Base-by-base conservation (phyloP, 2,888 invertebrate genomes). In the Cyaniris semiargus region DNA sequence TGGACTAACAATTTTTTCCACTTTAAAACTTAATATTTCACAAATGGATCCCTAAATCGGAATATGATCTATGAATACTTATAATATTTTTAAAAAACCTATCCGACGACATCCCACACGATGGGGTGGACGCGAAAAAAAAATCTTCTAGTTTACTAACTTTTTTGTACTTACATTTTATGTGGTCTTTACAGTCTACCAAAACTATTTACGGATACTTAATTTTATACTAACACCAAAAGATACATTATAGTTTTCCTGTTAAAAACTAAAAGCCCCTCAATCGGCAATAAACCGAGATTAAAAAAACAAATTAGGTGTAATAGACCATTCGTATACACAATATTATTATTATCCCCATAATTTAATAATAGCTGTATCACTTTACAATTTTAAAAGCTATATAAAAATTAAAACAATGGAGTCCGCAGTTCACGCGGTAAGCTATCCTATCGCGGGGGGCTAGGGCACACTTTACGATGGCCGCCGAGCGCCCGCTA, bases 401-500 rank as follows among this genome's bases (percentile, higher is more conserved):
- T 74, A 74, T 53, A 53, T 27, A 23, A 27, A 74, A 74, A 53
- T 48, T 23, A 44, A 74, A 74, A 48, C 74, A 74, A 74, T 74
- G 18, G 27, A 53, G 6, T 44, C 23, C 23, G 18, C 23, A 7
- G 23, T 48, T 53, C 53, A 74, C 15, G 21, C 74, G 18, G 27
- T 7, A 74, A 74, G 48, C 23, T 1, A 74, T 27, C 15, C 53
- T 74, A 53, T 74, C 27, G 48, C 18, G 3, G 44, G 48, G 74
- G 15, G 53, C 8, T 78, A 76, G 78, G 75, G 87, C 85, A 86
- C 86, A 87, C 87, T 89, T 85, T 85, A 85, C 87, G 85, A 86
- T 83, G 85, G 85, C 85, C 87, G 84, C 15, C 53, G n/a, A 27
- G 83, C 85, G 84, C 85, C 88, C 86, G 78, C 76, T 70, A 81